Evolutionary conservation across 2,113 vertebrate genomes (phyloP), one percentile per base, ranked within the genome.

Genomic region (Propithecus coquereli): DNA sequence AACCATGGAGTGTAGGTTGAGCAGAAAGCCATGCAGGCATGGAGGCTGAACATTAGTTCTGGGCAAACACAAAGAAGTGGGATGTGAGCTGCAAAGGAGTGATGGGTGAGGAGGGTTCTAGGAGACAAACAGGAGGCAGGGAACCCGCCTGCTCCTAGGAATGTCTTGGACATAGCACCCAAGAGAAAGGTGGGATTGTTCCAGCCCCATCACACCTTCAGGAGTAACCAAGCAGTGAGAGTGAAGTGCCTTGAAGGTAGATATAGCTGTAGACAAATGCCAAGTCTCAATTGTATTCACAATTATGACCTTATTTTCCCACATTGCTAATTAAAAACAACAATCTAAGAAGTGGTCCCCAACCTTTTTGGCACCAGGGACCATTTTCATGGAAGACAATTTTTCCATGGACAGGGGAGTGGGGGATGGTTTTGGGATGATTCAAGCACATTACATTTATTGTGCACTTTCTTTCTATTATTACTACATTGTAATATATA

Each of bases 271-370:
- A 68, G 27, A 73, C 66, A 74, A 71, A 81, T 47, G 5, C 20
- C 25, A 59, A 86, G 57, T 96, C 50, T 92, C 95, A 97, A 82
- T 80, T 77, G 54, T 9, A 74, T 77, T 74, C 84, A 94, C 70
- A 97, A 94, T 63, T 30, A 63, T 63, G 25, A 30, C 25, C 4
- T 63, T 13, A 63, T 85, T 96, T 92, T 90, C 93, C 96, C 70
- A 74, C 83, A 50, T 61, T 95, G 71, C 79, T 96, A 97, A 97
- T 97, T 97, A 97, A 89, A 80, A 95, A 52, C 81, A 95, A 97
- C 96, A 95, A 95, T 77, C 95, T 18, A 54, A 54, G 52, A 17
- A 54, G 52, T 54, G 52, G 52, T 54, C 17, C 16, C 52, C 17
- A 54, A 54, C 52, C 52, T 54, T 54, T 54, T 54, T 6, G 52